Evolutionary conservation across 2,888 invertebrate genomes (phyloP).

Genomic region (Odontomyia ornata): DNA sequence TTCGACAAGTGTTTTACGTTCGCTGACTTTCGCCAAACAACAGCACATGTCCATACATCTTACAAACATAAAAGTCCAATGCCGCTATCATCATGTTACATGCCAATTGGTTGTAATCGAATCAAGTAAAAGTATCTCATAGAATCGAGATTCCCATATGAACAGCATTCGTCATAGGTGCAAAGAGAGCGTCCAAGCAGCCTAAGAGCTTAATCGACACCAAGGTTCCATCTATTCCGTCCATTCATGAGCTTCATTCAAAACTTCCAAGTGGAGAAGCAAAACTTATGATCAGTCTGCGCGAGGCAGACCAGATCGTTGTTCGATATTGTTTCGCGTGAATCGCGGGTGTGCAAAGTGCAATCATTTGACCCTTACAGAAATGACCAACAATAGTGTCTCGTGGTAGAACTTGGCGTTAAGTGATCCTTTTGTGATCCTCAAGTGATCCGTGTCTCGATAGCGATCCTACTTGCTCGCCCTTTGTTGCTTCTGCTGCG

Average conservation of each 20-base stretch:
- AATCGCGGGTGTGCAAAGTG: neutral
- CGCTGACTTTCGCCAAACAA: too few species aligned
- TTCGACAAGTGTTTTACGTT: too few species aligned
- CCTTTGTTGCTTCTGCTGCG: neutral
- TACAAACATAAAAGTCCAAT: too few species aligned
- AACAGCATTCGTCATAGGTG: neutral
- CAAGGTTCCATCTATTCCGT: neutral
- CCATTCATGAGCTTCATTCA: slow-evolving; percentile 10
- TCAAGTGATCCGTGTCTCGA: neutral
- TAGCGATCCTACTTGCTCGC: neutral
- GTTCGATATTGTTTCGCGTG: neutral
- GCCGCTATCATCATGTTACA: slow-evolving; percentile 16
- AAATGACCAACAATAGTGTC: neutral
- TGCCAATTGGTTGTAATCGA: slow-evolving; percentile 34
- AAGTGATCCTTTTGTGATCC: neutral
- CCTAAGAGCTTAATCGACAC: neutral
- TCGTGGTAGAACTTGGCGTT: neutral
- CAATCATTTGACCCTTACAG: neutral
- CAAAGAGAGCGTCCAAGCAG: slow-evolving; percentile 10
- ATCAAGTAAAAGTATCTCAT: slow-evolving; percentile 15
- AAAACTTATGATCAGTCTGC: slow-evolving; percentile 19
- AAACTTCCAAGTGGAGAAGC: neutral
- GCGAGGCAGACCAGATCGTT: slow-evolving; percentile 7
- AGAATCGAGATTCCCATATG: slow-evolving; percentile 3
- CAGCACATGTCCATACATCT: too few species aligned